Conservation (phyloP, 2,113 vertebrate genomes). For the Orycteropus afer region DNA sequence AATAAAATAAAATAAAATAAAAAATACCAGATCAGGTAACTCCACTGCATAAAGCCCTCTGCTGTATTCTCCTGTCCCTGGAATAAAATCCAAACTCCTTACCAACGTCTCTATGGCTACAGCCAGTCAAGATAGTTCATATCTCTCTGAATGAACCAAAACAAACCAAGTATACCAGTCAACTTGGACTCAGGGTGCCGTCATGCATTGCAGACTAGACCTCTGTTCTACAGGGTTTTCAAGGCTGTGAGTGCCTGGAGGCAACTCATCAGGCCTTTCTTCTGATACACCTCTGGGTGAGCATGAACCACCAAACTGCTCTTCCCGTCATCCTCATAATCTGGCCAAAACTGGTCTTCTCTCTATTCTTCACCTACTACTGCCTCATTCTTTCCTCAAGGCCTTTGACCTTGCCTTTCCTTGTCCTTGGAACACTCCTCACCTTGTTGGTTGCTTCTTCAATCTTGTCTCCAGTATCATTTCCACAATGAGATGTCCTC, state of each 20-base stretch:
- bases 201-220: not conserved
- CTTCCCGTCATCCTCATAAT: not conserved
- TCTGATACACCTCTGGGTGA: not conserved
- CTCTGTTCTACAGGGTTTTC: not conserved
- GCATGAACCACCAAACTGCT: not conserved
- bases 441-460: not conserved
- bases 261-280: not conserved
- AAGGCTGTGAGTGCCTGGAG: too few relatives aligned
- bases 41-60: not conserved
- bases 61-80: not conserved
- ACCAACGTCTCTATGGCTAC: accelerated
- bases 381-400: not conserved
- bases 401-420: not conserved
- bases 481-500: not conserved
- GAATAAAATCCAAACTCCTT: not conserved
- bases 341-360: not conserved
- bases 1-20: too few relatives aligned
- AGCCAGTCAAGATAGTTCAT: accelerated
- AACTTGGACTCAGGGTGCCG: not conserved
- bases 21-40: not conserved
- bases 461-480: not conserved
- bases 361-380: not conserved
- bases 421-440: not conserved
- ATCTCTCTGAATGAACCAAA: not conserved
- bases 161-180: not conserved